phyloP scores from a whole-genome alignment of 2,888 invertebrate genomes.

The Brenthis hecate region DNA sequence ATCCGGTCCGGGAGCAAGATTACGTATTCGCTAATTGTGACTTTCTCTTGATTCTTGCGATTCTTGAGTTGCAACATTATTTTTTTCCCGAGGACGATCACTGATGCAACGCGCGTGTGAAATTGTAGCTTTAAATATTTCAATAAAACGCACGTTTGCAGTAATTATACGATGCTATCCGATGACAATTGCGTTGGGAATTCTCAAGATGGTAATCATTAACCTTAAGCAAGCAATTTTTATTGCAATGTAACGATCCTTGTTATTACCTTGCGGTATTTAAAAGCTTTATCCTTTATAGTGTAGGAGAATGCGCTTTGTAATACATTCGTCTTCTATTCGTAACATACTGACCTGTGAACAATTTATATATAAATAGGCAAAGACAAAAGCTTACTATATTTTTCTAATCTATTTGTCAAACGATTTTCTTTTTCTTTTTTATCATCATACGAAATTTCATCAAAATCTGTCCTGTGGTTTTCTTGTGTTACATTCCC shows the following conservation, averaged over 20 bases:
- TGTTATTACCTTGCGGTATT: constrained; percentile 1
- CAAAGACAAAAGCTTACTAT: too few species aligned
- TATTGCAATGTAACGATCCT: constrained; percentile 10
- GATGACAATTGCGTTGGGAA: constrained; percentile 21
- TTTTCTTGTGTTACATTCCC: too few species aligned
- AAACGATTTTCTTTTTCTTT: too few species aligned
- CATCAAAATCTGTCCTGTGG: too few species aligned
- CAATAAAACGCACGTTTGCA: constrained; percentile 24
- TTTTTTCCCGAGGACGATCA: constrained; percentile 34
- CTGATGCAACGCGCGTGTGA: constrained; percentile 35
- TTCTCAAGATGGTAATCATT: constrained; percentile 25
- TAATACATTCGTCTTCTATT: background rate
- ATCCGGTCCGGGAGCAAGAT: constrained; percentile 31
- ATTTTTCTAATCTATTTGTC: too few species aligned
- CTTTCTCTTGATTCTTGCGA: constrained; percentile 32
- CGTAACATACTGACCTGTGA: too few species aligned
- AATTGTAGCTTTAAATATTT: constrained; percentile 17
- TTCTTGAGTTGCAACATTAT: constrained; percentile 26
- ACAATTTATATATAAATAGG: background rate
- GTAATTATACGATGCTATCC: constrained; percentile 28
- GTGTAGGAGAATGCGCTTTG: background rate
- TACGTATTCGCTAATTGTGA: constrained; percentile 31
- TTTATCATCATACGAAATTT: too few species aligned
- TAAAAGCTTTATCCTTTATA: background rate
- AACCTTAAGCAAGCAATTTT: constrained; percentile 21